Conservation (phyloP, 1,140 invertebrate species). For the Tetraneura akinire region DNA sequence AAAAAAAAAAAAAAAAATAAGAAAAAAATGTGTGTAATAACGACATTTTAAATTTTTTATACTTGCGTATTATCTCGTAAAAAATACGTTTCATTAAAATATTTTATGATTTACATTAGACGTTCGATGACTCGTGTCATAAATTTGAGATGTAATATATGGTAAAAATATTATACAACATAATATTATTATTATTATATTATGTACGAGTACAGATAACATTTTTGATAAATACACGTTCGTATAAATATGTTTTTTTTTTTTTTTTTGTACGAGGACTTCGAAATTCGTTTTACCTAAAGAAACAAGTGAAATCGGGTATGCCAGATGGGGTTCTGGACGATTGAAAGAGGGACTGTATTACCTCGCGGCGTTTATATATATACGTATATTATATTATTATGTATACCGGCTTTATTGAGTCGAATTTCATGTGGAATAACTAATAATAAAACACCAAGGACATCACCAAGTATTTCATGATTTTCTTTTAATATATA, state of each 20-base stretch:
- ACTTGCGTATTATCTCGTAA: background rate
- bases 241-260: too few relatives aligned
- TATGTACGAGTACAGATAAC: too few relatives aligned
- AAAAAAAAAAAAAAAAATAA: too few relatives aligned
- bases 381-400: too few relatives aligned
- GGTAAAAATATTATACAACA: too few relatives aligned
- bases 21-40: too few relatives aligned
- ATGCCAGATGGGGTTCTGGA: background rate
- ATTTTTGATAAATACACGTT: too few relatives aligned
- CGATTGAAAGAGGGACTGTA: background rate
- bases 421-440: constrained; percentile 26
- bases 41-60: background rate
- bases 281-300: background rate
- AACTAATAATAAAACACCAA: constrained; percentile 28
- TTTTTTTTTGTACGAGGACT: too few relatives aligned
- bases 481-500: constrained; percentile 35
- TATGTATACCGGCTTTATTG: background rate
- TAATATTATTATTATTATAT: too few relatives aligned
- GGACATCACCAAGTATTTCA: background rate
- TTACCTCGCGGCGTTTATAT: too few relatives aligned
- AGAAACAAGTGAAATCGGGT: constrained; percentile 3
- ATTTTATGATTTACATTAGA: background rate
- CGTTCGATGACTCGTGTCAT: too few relatives aligned
- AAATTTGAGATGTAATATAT: too few relatives aligned
- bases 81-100: background rate